Evolutionary conservation across 2,797 vertebrate species (phyloP).

Genomic region (Myotis vivesi): DNA sequence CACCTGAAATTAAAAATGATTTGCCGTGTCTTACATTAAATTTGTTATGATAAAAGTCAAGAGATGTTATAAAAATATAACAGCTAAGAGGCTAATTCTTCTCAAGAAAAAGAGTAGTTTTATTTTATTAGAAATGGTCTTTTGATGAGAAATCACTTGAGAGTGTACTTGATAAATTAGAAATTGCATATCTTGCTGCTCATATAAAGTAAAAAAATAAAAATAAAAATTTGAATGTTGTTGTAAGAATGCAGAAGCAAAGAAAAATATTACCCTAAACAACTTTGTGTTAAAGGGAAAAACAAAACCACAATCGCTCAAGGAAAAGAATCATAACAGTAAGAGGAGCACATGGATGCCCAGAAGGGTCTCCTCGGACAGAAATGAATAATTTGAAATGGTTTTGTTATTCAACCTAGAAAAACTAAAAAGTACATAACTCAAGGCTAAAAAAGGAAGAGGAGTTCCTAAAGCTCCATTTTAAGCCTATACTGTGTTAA

Average conservation of each 20-base stretch:
- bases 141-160: not conserved
- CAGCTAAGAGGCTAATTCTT: not conserved
- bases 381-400: conserved; percentile 5
- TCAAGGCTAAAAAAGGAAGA: not conserved
- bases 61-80: not conserved
- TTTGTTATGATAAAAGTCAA: not conserved
- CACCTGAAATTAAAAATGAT: not conserved
- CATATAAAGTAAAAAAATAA: not conserved
- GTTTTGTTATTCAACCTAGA: not conserved
- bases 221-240: not conserved
- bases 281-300: not conserved
- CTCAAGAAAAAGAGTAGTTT: not conserved
- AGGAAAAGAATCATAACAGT: not conserved
- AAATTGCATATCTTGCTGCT: not conserved
- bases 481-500: conserved; percentile 46
- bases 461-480: conserved; percentile 33
- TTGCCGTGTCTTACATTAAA: not conserved
- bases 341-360: not conserved
- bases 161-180: not conserved
- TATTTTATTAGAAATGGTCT: not conserved
- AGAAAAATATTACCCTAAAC: not conserved
- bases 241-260: not conserved
- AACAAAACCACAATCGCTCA: not conserved
- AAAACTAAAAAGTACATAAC: not conserved
- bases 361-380: not conserved